phyloP scores from a whole-genome alignment of 2,113 vertebrate species.

The Sterna hirundo region DNA sequence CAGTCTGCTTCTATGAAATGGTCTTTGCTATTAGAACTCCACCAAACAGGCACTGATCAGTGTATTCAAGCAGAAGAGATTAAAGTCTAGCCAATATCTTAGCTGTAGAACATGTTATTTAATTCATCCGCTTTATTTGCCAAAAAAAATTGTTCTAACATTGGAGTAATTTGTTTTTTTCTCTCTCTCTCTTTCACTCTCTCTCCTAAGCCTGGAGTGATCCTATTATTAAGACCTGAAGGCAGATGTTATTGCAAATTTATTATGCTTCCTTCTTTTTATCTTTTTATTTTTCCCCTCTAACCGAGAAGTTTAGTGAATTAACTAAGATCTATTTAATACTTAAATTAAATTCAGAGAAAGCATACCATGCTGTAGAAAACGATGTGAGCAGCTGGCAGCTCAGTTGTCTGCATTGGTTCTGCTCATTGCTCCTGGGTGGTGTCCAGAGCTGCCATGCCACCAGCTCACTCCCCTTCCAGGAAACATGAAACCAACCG shows the following conservation, averaged over 20 bases:
- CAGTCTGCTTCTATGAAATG: not conserved
- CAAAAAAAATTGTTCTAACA: not conserved
- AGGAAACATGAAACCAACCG: not conserved
- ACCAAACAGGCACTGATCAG: not conserved
- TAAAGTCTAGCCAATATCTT: not conserved
- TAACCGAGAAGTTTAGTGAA: not conserved
- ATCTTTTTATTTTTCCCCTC: rapidly evolving
- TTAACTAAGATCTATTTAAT: not conserved
- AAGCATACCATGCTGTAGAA: not conserved
- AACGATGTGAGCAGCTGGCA: not conserved
- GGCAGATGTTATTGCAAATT: not conserved
- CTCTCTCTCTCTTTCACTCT: not conserved
- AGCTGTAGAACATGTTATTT: not conserved
- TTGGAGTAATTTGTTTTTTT: not conserved
- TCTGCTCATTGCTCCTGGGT: not conserved
- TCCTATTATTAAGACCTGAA: not conserved
- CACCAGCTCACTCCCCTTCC: not conserved
- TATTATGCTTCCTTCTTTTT: not conserved
- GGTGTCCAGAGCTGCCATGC: not conserved
- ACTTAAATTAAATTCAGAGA: not conserved
- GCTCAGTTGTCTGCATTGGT: not conserved
- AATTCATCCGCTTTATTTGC: not conserved
- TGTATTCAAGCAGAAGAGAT: not conserved
- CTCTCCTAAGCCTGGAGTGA: not conserved
- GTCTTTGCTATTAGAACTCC: not conserved